Base-by-base conservation (phyloP, 2,113 vertebrate genomes). In the Propithecus coquereli region DNA sequence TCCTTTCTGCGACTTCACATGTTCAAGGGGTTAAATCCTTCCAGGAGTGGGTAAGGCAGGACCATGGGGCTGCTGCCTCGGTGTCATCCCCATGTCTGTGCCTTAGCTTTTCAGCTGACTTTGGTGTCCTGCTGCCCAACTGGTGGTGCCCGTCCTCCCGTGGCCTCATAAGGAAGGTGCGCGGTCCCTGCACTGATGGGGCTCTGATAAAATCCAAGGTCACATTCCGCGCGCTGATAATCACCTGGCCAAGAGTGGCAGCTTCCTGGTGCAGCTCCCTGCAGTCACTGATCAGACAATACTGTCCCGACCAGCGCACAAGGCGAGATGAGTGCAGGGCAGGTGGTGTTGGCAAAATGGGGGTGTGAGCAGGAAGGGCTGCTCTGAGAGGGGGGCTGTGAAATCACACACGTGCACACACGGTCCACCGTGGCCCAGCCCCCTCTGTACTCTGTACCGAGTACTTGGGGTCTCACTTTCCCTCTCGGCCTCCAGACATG, bases 141-240 rank as follows among this genome's bases (percentile, higher is more conserved):
- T 52, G 23, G 30, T 23, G n/a, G 65, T 17, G 34, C 54, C 76
- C 9, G 27, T 54, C 47, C 3, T 43, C 20, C 61, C 3, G 18
- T 22, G 94, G 32, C 61, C 45, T 76, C 32, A 3, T 30, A 40
- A 66, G n/a, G 71, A 63, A 74, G 18, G 7, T 63, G 1, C 47
- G 3, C 32, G 4, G 13, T 45, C 57, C 37, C n/a, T 3, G 45
- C 22, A 3, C 52, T 7, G 37, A 91, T 34, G 20, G 65, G 40
- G 61, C 82, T 77, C 88, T 83, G 91, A 92, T 96, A 96, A 96
- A 66, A 79, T 23, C 59, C 90, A 95, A 96, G 94, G 94, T 54
- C 87, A 59, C 13, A 8, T 47, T 23, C 61, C 16, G 17, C 40
- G 22, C 13, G 14, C 65, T 68, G 93, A 96, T 93, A 94, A 70